Conservation (phyloP, 2,797 vertebrate species). For the Lacerta viridis region DNA sequence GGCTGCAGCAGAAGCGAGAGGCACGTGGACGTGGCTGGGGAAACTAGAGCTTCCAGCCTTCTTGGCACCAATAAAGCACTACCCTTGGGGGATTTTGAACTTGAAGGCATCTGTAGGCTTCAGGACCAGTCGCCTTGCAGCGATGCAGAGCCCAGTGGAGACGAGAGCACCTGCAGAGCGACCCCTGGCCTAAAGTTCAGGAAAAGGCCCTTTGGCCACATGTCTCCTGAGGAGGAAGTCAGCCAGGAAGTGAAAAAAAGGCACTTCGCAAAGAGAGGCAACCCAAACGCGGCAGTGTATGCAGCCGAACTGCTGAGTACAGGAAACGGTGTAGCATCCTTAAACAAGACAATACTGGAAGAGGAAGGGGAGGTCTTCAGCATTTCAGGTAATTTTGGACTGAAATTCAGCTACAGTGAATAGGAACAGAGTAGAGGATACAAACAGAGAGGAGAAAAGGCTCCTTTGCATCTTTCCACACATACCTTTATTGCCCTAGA, state of each 20-base stretch:
- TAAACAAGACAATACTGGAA: not conserved
- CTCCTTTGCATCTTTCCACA: not conserved
- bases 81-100: conserved; percentile 85
- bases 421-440: not conserved
- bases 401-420: not conserved
- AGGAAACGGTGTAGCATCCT: conserved; percentile 14
- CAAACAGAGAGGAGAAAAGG: not conserved
- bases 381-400: conserved; percentile 74
- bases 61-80: conserved; percentile 21
- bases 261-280: conserved; percentile 12
- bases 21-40: conserved; percentile 67
- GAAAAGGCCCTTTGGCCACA: conserved; percentile 64
- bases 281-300: conserved; percentile 16
- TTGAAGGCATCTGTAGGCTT: conserved; percentile 89
- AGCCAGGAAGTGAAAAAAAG: conserved; percentile 72
- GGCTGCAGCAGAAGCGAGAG: conserved; percentile 53
- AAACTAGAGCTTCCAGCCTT: conserved; percentile 4
- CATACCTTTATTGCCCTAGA: not conserved
- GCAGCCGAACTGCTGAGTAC: conserved; percentile 61
- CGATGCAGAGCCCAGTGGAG: conserved; percentile 51
- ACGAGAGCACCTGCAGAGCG: conserved; percentile 60
- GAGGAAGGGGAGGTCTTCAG: conserved; percentile 72
- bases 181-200: conserved; percentile 70
- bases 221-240: conserved; percentile 63
- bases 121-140: conserved; percentile 77